These are phyloP conservation scores for Heliconius eleuchia DNA, from an alignment of 1,140 invertebrate genomes.

Conservation along the genomic window DNA sequence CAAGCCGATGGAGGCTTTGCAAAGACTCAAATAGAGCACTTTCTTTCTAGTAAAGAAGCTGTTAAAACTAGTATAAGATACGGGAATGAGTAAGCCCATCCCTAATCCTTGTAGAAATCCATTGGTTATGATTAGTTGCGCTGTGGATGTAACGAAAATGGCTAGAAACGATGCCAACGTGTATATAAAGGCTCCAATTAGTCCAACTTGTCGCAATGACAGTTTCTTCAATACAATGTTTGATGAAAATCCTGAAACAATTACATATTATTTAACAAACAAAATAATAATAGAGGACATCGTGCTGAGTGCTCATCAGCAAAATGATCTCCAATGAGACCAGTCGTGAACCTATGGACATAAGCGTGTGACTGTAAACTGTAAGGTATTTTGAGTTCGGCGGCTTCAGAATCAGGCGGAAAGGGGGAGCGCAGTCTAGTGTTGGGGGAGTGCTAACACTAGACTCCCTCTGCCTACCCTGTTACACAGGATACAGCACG, in stretches of 20 bases:
- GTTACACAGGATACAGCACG: no score
- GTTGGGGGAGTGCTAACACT: no score
- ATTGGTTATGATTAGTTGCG: conserved; percentile 81
- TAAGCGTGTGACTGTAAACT: no score
- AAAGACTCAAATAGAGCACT: conserved; percentile 83
- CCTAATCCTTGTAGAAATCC: conserved; percentile 73
- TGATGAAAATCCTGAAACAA: conserved; percentile 71
- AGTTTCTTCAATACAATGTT: conserved; percentile 80
- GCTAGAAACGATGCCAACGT: conserved; percentile 81
- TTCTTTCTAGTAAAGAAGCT: conserved; percentile 76
- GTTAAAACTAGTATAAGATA: conserved; percentile 74
- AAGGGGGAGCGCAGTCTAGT: no score
- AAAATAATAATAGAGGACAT: not conserved
- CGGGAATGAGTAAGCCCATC: conserved; percentile 74
- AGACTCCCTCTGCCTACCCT: no score
- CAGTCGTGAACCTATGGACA: no score
- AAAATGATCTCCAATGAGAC: no score
- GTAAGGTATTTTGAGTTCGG: no score
- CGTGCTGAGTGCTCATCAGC: no score
- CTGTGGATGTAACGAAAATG: conserved; percentile 80
- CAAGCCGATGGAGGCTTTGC: conserved; percentile 83
- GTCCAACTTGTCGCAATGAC: conserved; percentile 81
- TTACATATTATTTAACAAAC: conserved; percentile 19
- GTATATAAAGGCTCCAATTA: conserved; percentile 82
- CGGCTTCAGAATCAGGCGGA: no score